Conservation (phyloP, 92 coral and sea anemone genomes). For the Isaurus tuberculatus region DNA sequence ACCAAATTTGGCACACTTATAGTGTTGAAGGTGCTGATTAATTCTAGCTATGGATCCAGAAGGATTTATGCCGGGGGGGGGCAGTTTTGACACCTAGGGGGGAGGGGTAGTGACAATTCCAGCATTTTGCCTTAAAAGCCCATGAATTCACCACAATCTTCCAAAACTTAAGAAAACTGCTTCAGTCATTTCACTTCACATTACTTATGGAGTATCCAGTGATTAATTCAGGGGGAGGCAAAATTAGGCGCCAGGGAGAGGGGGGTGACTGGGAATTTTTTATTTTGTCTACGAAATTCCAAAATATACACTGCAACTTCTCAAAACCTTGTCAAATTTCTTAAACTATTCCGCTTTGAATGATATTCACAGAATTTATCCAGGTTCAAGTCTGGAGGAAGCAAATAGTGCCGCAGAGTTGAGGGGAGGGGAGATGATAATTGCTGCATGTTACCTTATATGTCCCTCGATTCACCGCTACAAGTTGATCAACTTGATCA, state of each 20-base stretch:
- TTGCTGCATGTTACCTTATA: background rate
- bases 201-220: background rate
- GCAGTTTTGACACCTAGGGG: conserved; percentile 1
- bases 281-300: background rate
- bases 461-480: conserved; percentile 2
- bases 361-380: background rate
- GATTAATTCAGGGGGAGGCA: background rate
- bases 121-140: conserved; percentile 4
- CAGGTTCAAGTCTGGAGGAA: background rate
- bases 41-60: conserved; percentile 31
- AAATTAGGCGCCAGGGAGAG: background rate
- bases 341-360: conserved; percentile 8
- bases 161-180: background rate
- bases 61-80: conserved; percentile 15
- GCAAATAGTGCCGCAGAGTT: conserved; percentile 3
- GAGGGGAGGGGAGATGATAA: conserved; percentile 1
- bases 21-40: conserved; percentile 14
- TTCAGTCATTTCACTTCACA: background rate
- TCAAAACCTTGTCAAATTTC: background rate
- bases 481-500: conserved; percentile 4
- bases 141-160: background rate
- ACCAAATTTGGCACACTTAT: conserved; percentile 36
- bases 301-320: background rate
- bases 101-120: conserved; percentile 28
- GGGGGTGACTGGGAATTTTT: background rate